These are phyloP conservation scores for Drosophila pegasa DNA, from an alignment of 2,888 invertebrate genomes.

Conservation along the genomic window DNA sequence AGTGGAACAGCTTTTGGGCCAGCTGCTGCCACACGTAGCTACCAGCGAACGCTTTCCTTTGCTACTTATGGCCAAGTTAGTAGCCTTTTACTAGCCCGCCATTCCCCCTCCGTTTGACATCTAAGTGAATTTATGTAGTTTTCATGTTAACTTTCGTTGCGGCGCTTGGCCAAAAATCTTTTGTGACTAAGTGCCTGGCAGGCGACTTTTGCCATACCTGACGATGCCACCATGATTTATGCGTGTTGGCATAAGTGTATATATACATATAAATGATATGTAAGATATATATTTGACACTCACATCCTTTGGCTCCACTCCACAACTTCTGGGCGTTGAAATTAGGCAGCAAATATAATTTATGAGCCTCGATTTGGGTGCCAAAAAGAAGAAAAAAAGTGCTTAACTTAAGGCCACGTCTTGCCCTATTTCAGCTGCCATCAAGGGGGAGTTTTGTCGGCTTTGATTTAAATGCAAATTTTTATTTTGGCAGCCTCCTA, in stretches of 20 bases:
- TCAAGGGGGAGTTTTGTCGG: constrained; percentile 34
- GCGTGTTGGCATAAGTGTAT: constrained; percentile 11
- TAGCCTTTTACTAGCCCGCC: constrained; percentile 32
- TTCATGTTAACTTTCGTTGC: constrained; percentile 64
- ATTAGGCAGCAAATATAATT: constrained; percentile 72
- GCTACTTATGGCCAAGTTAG: constrained; percentile 60
- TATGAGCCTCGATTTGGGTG: constrained; percentile 60
- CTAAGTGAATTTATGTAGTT: constrained; percentile 78
- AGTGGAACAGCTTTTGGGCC: constrained; percentile 64
- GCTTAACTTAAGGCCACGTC: constrained; percentile 29
- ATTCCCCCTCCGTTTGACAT: constrained; percentile 62
- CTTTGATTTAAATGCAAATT: constrained; percentile 77
- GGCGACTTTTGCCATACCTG: constrained; percentile 51
- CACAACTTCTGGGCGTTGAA: constrained; percentile 35
- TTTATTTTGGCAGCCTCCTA: constrained; percentile 22
- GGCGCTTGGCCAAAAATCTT: constrained; percentile 39
- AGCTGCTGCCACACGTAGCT: constrained; percentile 39
- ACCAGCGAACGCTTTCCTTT: constrained; percentile 41
- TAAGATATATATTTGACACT: constrained; percentile 31
- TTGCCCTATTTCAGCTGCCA: constrained; percentile 14
- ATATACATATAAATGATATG: constrained; percentile 1
- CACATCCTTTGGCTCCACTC: constrained; percentile 35
- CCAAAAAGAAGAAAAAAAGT: constrained; percentile 21
- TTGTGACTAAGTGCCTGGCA: constrained; percentile 63
- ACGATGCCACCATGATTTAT: constrained; percentile 61